phyloP scores from a whole-genome alignment of 2,113 vertebrate genomes.

The Chlamydotis undulata region DNA sequence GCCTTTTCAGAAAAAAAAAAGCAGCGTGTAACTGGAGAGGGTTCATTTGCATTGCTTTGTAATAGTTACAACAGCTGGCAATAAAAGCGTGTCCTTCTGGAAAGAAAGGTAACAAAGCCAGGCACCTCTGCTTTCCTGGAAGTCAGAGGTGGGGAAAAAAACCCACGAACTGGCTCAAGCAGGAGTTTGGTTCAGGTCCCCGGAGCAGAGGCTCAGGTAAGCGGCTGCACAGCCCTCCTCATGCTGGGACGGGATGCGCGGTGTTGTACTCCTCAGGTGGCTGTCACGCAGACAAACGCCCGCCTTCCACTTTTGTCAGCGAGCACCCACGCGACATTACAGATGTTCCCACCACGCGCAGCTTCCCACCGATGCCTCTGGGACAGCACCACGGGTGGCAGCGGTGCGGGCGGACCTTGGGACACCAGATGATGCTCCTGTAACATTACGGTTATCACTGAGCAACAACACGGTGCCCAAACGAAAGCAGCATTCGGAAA shows the following conservation, averaged over 20 bases:
- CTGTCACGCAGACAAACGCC: background rate
- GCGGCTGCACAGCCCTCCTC: background rate
- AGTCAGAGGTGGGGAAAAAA: background rate
- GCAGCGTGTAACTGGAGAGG: background rate
- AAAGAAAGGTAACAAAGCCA: background rate
- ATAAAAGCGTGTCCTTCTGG: rapidly evolving
- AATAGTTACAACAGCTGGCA: background rate
- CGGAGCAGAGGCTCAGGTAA: background rate
- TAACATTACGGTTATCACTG: background rate
- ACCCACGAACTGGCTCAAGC: background rate
- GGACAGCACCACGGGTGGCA: background rate
- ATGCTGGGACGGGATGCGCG: no score
- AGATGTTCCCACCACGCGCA: no score
- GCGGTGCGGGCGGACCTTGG: background rate
- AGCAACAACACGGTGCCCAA: background rate
- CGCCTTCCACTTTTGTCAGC: background rate
- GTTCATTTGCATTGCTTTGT: background rate
- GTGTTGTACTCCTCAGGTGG: no score
- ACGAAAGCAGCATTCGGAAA: background rate
- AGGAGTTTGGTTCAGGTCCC: background rate
- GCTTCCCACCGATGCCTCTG: background rate
- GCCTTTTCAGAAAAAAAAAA: background rate
- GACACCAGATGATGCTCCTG: background rate
- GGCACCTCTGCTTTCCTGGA: background rate
- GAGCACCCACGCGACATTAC: background rate